Conservation (phyloP, 2,888 invertebrate genomes). For the Sialis fuliginosa region DNA sequence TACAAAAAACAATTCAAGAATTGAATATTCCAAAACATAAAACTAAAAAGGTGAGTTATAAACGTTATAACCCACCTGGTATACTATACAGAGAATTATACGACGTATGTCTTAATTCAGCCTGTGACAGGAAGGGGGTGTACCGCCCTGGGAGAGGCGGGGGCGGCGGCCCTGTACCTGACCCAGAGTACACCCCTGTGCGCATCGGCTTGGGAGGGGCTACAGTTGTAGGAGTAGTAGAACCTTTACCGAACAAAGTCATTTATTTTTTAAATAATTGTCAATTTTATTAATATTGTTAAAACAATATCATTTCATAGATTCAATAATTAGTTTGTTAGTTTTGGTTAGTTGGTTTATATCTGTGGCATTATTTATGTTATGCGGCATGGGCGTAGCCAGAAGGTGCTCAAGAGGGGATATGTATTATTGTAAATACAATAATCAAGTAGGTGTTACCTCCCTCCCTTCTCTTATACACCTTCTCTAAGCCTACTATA, state of each 20-base stretch:
- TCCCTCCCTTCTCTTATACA: too few relatives aligned
- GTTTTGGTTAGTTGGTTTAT: neutral
- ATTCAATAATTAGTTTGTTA: neutral
- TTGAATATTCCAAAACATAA: too few relatives aligned
- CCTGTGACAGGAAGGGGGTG: conserved; percentile 24
- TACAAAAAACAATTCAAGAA: too few relatives aligned
- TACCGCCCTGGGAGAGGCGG: conserved; percentile 31
- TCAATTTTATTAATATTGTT: neutral
- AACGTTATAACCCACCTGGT: conserved; percentile 31
- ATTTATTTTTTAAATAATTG: too few relatives aligned
- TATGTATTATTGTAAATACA: too few relatives aligned
- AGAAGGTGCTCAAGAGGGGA: too few relatives aligned
- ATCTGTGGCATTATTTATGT: neutral
- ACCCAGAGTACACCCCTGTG: conserved; percentile 32
- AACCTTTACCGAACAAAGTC: too few relatives aligned
- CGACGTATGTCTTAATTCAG: neutral
- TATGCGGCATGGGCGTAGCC: too few relatives aligned
- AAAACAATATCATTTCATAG: too few relatives aligned
- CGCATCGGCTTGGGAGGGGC: conserved; percentile 42
- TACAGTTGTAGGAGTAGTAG: conserved; percentile 16
- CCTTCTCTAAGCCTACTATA: too few relatives aligned
- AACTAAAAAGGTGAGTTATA: too few relatives aligned
- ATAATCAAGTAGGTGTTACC: too few relatives aligned
- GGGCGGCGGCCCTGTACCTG: conserved; percentile 36
- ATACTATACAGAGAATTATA: conserved; percentile 33